Conservation (phyloP, 1,140 invertebrate species). For the Zaprionus ghesquierei region DNA sequence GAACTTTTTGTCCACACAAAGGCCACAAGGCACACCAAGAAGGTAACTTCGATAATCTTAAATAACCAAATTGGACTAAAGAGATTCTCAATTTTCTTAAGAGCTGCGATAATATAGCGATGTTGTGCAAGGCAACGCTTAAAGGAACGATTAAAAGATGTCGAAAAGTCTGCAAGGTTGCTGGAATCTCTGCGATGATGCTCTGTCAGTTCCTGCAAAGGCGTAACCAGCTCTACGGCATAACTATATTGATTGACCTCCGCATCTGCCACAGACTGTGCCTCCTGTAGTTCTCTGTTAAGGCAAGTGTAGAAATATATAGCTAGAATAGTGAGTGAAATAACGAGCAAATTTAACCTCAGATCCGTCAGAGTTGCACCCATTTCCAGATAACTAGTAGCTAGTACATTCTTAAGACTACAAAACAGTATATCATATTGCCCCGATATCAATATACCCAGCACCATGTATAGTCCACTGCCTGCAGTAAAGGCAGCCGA, state of each 20-base stretch:
- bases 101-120: neutral
- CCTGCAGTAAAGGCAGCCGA: conserved; percentile 28
- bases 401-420: conserved; percentile 49
- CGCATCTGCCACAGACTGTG: conserved; percentile 4
- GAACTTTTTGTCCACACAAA: conserved; percentile 46
- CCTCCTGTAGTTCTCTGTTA: conserved; percentile 8
- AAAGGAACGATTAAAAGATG: neutral
- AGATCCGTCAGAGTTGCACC: conserved; percentile 1
- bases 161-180: neutral
- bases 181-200: neutral
- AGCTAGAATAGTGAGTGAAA: neutral
- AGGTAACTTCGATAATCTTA: conserved; percentile 33
- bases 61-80: conserved; percentile 44
- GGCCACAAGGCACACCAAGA: conserved; percentile 32
- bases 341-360: neutral
- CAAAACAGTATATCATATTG: conserved; percentile 53
- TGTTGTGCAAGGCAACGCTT: neutral
- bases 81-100: conserved; percentile 16
- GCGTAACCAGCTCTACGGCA: neutral
- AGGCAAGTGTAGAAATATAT: neutral
- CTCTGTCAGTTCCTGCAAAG: neutral
- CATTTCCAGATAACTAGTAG: conserved; percentile 29
- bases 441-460: conserved; percentile 41
- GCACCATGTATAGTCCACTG: conserved; percentile 34
- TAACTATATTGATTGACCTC: conserved; percentile 39